Base-by-base conservation (phyloP, 2,113 vertebrate genomes). In the Xenus cinereus region DNA sequence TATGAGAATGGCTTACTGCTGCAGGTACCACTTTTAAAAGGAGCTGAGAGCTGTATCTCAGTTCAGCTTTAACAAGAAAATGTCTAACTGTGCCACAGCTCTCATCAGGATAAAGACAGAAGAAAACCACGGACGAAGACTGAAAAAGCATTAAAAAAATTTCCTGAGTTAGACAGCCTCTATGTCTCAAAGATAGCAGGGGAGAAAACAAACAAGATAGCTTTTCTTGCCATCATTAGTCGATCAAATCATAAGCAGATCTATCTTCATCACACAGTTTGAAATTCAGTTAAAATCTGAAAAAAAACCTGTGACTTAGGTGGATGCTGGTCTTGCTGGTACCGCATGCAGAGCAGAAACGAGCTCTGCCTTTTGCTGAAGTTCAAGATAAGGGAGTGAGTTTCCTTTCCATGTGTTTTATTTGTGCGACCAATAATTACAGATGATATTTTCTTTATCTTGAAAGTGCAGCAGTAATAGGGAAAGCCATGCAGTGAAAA, bases 391-490 rank as follows among this genome's bases (percentile, higher is more conserved):
- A 95, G 48, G 73, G 56, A 93, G 69, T 73, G 26, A 76, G 75
- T 88, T 95, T 97, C 53, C 35, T 83, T 81, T 95, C 59, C 60
- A 5, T 81, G 63, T 81, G 64, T 62, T 94, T 87, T 64, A 48
- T 67, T 94, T 94, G 46, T 82, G 66, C 3, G 4, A 43, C 45
- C 50, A 50, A 9, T 72, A 48, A 89, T 72, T 86, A 78, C 56
- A 62, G 56, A 67, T 80, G 32, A 43, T 63, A 67, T 77, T 81
- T 95, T 92, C 43, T 96, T 92, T 56, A 59, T 46, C 56, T 53
- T 68, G 80, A 69, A 93, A 53, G 53, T 83, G 92, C 77, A 82
- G 27, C 87, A 74, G 35, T 88, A 90, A 30, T 26, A 90, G 16
- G 45, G n/a, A 93, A 72, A 86, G 30, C 28, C 48, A 50, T 48